These are phyloP conservation scores for Aptenodytes forsteri DNA, from an alignment of 2,113 vertebrate species.

Conservation along the genomic window DNA sequence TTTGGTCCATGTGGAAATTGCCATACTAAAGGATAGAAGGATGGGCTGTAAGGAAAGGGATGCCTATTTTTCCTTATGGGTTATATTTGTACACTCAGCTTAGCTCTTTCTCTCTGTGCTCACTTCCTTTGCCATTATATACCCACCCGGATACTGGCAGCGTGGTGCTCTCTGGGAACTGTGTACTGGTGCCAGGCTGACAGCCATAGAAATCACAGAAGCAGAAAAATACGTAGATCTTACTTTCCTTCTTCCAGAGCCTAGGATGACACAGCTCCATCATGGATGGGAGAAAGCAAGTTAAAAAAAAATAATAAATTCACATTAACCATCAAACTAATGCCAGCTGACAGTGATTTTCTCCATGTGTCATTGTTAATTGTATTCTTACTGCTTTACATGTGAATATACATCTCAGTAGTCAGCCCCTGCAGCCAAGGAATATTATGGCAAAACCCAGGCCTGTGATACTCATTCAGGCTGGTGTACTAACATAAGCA, in stretches of 20 bases:
- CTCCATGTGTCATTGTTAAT: neutral
- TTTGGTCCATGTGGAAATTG: neutral
- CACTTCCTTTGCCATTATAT: neutral
- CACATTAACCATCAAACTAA: neutral
- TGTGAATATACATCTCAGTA: neutral
- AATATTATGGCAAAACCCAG: neutral
- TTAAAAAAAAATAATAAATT: neutral
- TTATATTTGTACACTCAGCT: neutral
- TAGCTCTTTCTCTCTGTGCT: neutral
- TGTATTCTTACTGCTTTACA: neutral
- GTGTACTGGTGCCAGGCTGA: neutral
- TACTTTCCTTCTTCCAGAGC: neutral
- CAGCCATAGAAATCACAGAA: neutral
- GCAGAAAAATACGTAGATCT: neutral
- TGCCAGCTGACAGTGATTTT: conserved; percentile 1
- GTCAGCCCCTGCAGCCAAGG: neutral
- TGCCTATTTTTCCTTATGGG: neutral
- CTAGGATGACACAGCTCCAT: neutral
- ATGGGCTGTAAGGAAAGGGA: neutral
- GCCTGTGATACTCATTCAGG: neutral
- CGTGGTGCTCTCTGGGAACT: neutral
- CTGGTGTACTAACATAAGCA: neutral
- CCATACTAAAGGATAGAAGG: neutral
- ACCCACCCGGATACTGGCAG: neutral
- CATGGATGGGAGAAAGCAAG: neutral